Base-by-base conservation (phyloP, 2,888 invertebrate species). In the Acrocera orbiculus region DNA sequence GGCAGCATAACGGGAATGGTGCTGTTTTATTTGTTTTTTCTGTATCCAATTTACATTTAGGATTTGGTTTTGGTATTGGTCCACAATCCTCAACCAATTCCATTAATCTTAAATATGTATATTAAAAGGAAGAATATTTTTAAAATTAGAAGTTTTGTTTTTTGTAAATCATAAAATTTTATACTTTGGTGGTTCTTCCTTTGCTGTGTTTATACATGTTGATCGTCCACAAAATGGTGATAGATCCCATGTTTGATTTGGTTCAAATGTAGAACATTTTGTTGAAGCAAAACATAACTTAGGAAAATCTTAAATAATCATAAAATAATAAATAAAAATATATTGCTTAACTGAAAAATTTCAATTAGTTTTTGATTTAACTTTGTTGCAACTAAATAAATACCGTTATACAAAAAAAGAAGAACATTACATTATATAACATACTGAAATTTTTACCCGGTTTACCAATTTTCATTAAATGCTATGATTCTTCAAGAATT, bases 231-330 rank as follows among this genome's bases (percentile, higher is more conserved):
- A 87, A 76, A 87, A 87, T 5, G 87, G 87, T 3, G 77, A 66
- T 47, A 87, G 60, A 35, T 85, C 85, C 87, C 87, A 87, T 38
- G 75, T 66, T 61, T 83, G 76, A 40, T 76, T 78, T 3, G 83
- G 81, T 53, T 85, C 83, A 33, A 86, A 76, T 10, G 86, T 87
- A 25, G 83, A 81, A 59, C 87, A 89, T 36, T 74, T 73, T 36
- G 87, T 89, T 5, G 86, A 85, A 1, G 87, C 87, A 62, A 87
- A 89, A 53, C 87, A 89, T 71, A 80, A 73, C 24, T 82, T 83
- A 30, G 87, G 87, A 67, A 87, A 89, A 61, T 89, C 87, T 58
- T 34, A 9, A 44, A 47, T n/a, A n/a, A n/a, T n/a, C n/a, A n/a
- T n/a, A n/a, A n/a, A n/a, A n/a, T n/a, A 27, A 34, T 31, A 33